Evolutionary conservation across 2,888 invertebrate genomes (phyloP).

Genomic region (Agrochola lota): DNA sequence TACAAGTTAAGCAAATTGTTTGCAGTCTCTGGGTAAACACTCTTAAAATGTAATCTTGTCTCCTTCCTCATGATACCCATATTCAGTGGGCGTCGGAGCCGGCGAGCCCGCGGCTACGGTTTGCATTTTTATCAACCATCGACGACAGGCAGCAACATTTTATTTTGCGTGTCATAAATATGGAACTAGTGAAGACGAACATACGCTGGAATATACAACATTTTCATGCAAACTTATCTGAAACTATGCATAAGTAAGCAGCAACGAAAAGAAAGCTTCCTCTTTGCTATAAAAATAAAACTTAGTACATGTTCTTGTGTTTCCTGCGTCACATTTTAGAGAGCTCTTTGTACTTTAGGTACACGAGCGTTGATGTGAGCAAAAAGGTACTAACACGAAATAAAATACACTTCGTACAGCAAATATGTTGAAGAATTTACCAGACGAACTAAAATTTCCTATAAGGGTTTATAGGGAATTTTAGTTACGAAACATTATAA

Average conservation of each 20-base stretch:
- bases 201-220: constrained; percentile 82
- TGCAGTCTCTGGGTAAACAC: constrained; percentile 70
- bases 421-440: constrained; percentile 15
- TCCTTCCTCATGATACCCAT: constrained; percentile 78
- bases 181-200: constrained; percentile 84
- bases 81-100: constrained; percentile 81
- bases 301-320: constrained; percentile 70
- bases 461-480: neutral
- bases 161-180: constrained; percentile 90
- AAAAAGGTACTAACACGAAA: constrained; percentile 42
- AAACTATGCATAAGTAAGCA: constrained; percentile 88
- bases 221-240: constrained; percentile 88
- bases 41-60: constrained; percentile 80
- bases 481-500: neutral
- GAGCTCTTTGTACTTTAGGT: constrained; percentile 65
- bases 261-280: constrained; percentile 78
- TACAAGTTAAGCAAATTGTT: constrained; percentile 73
- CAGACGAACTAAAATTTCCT: neutral
- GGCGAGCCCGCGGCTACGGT: constrained; percentile 84
- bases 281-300: constrained; percentile 78
- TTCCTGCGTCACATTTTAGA: constrained; percentile 61
- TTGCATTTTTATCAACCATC: constrained; percentile 90
- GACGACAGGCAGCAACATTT: constrained; percentile 87
- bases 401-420: constrained; percentile 35
- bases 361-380: constrained; percentile 53